Evolutionary conservation across 2,888 invertebrate species (phyloP).

Genomic region (Sarcophaga carnaria): DNA sequence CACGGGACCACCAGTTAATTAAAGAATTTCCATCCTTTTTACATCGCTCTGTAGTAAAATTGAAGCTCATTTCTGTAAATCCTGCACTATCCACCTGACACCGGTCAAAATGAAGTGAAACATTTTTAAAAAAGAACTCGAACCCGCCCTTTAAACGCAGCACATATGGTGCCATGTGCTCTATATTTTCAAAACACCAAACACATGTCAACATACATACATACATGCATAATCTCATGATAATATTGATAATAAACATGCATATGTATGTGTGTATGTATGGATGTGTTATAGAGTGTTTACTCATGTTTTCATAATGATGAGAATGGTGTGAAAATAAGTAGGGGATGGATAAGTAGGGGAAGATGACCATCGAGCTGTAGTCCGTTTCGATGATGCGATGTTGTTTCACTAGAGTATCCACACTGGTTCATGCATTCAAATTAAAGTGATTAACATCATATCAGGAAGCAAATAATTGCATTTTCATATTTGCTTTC

Average conservation of each 20-base stretch:
- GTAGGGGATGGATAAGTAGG: too few relatives aligned
- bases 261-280: background rate
- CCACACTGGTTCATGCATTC: background rate
- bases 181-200: too few relatives aligned
- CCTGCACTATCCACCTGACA: too few relatives aligned
- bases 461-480: conserved; percentile 49
- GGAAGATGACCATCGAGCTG: background rate
- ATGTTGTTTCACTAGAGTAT: conserved; percentile 1
- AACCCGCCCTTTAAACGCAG: background rate
- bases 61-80: too few relatives aligned
- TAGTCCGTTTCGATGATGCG: background rate
- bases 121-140: too few relatives aligned
- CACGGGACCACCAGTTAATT: too few relatives aligned
- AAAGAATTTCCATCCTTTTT: too few relatives aligned
- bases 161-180: too few relatives aligned
- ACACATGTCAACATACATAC: background rate
- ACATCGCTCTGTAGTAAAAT: too few relatives aligned
- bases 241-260: background rate
- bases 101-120: too few relatives aligned
- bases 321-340: background rate
- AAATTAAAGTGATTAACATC: conserved; percentile 47
- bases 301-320: background rate
- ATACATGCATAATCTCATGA: background rate
- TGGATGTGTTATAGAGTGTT: background rate
- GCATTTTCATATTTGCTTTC: conserved; percentile 38